Percentiles rank a stretch among this genome's conserved stretches.
These are phyloP conservation scores for Caranx ignobilis DNA, from an alignment of 2,113 vertebrate species.

Conservation along the genomic window DNA sequence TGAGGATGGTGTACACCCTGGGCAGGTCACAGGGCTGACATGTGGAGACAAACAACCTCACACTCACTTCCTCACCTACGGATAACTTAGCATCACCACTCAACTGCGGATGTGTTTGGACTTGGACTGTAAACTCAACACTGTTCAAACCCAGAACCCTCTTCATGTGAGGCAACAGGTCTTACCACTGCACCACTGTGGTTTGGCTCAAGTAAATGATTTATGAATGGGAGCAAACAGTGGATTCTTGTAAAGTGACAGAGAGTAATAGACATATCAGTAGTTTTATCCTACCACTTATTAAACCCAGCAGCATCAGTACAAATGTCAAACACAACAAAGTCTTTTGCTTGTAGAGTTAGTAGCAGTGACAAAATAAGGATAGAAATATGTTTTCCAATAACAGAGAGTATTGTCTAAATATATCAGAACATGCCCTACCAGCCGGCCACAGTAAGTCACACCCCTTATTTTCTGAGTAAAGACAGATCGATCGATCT, in stretches of 20 bases:
- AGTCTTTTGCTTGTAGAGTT: background rate
- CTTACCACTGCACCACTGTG: background rate
- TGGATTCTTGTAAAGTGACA: background rate
- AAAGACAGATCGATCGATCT: conserved; percentile 72
- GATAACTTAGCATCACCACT: no score
- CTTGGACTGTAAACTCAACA: no score
- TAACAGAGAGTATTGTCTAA: background rate
- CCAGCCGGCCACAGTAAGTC: conserved; percentile 22
- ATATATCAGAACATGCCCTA: conserved; percentile 29
- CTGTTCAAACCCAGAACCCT: no score
- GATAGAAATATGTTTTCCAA: background rate
- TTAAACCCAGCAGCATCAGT: background rate
- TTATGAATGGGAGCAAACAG: background rate
- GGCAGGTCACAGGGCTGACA: no score
- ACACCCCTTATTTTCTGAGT: conserved; percentile 52
- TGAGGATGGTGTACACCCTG: no score
- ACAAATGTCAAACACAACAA: background rate
- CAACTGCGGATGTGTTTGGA: no score
- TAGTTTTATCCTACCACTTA: background rate
- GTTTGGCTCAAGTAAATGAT: background rate
- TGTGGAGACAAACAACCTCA: no score
- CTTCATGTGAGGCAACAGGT: no score
- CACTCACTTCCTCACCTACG: no score
- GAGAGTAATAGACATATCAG: background rate
- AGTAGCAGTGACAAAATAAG: background rate